Evolutionary conservation across 2,888 invertebrate genomes (phyloP).

Genomic region (Urechis unicinctus): DNA sequence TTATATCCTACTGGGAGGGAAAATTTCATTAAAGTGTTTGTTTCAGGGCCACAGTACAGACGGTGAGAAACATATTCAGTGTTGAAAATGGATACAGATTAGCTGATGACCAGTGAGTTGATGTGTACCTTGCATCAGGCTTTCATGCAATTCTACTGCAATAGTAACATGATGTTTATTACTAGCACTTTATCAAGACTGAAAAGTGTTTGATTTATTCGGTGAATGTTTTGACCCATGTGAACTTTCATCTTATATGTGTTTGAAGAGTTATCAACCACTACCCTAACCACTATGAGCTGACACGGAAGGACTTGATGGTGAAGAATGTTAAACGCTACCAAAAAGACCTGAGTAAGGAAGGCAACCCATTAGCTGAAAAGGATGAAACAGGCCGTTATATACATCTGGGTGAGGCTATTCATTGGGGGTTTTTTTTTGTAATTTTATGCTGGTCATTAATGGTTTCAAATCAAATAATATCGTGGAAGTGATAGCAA

Average conservation of each 20-base stretch:
- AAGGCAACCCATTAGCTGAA: constrained; percentile 79
- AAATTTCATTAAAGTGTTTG: constrained; percentile 2
- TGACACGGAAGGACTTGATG: constrained; percentile 89
- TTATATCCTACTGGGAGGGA: background rate
- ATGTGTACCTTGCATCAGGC: no score
- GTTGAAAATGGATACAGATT: constrained; percentile 86
- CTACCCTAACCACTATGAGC: constrained; percentile 91
- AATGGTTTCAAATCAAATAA: background rate
- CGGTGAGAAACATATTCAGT: constrained; percentile 84
- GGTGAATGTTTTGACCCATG: background rate
- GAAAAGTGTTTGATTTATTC: background rate
- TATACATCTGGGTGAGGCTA: constrained; percentile 43
- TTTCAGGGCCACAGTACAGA: constrained; percentile 74
- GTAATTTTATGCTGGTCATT: background rate
- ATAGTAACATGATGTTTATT: no score
- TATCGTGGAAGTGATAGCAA: background rate
- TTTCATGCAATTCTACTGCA: no score
- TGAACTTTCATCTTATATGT: background rate
- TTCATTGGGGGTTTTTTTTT: background rate
- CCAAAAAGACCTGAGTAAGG: constrained; percentile 83
- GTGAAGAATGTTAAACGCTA: constrained; percentile 94
- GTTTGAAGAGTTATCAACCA: constrained; percentile 78
- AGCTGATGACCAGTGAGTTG: constrained; percentile 82
- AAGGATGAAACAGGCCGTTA: constrained; percentile 61
- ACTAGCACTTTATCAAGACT: no score